phyloP scores from a whole-genome alignment of 2,888 invertebrate species.

The Aphodius granarius region DNA sequence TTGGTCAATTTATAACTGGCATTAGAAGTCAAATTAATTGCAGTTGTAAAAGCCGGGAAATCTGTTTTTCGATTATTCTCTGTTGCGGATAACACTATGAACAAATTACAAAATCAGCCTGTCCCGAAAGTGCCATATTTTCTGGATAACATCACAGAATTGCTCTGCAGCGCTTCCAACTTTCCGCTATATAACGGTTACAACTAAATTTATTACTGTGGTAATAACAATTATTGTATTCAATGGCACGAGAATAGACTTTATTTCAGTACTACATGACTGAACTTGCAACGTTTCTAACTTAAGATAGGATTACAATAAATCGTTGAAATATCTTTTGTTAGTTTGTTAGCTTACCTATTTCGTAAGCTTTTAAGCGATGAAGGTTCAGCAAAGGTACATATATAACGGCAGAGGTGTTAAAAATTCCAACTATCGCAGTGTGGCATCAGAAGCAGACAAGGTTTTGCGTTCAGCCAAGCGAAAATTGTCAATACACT shows the following conservation, averaged over 20 bases:
- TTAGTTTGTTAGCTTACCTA: too few relatives aligned
- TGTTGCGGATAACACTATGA: not conserved
- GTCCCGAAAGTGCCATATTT: not conserved
- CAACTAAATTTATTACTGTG: not conserved
- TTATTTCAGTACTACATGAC: not conserved
- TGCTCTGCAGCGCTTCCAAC: not conserved
- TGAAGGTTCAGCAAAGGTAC: too few relatives aligned
- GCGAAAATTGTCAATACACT: too few relatives aligned
- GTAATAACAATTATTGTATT: not conserved
- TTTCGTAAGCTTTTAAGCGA: too few relatives aligned
- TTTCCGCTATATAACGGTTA: not conserved
- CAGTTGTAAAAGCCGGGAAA: not conserved
- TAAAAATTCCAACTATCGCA: too few relatives aligned
- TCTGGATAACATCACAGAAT: not conserved
- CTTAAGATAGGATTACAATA: too few relatives aligned
- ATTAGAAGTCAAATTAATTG: not conserved
- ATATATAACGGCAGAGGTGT: too few relatives aligned
- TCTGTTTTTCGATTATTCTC: not conserved
- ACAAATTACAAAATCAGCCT: not conserved
- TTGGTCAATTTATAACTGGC: not conserved
- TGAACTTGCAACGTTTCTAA: too few relatives aligned
- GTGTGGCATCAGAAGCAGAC: too few relatives aligned
- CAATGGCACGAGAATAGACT: not conserved
- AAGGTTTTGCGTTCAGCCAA: too few relatives aligned
- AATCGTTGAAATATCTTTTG: too few relatives aligned